Evolutionary conservation across 2,888 invertebrate genomes (phyloP).

Genomic region (Galeopsomyia nigrocyanea): DNA sequence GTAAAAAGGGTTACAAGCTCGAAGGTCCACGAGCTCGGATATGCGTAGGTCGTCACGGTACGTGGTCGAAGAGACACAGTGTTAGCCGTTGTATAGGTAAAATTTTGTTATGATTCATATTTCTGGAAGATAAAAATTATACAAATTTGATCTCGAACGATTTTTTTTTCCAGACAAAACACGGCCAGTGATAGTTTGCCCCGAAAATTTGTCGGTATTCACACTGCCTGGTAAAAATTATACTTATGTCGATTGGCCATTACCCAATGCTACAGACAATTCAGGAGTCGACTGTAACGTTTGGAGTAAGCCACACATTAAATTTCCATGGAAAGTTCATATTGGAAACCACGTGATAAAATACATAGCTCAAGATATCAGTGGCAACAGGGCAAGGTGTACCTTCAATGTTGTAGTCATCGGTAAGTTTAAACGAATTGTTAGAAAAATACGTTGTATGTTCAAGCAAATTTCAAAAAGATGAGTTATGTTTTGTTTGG

Average conservation of each 20-base stretch:
- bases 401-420: conserved; percentile 73
- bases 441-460: too few relatives aligned
- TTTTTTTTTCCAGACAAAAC: conserved; percentile 69
- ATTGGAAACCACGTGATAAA: conserved; percentile 74
- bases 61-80: conserved; percentile 71
- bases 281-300: conserved; percentile 71
- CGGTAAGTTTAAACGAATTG: conserved; percentile 61
- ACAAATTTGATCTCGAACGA: conserved; percentile 4
- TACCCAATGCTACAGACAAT: conserved; percentile 71
- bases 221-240: conserved; percentile 71
- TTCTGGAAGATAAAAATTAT: conserved; percentile 47
- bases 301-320: conserved; percentile 74
- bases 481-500: too few relatives aligned
- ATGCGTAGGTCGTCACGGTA: conserved; percentile 73
- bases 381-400: conserved; percentile 75
- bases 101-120: too few relatives aligned
- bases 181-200: conserved; percentile 74
- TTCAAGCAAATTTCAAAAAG: too few relatives aligned
- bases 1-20: conserved; percentile 74
- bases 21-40: conserved; percentile 71
- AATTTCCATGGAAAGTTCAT: conserved; percentile 71
- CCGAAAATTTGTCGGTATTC: conserved; percentile 69
- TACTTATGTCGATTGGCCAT: conserved; percentile 71
- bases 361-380: conserved; percentile 75
- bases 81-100: conserved; percentile 70